Evolutionary conservation across 2,888 invertebrate species (phyloP).

Genomic region (Eupithecia insigniata): DNA sequence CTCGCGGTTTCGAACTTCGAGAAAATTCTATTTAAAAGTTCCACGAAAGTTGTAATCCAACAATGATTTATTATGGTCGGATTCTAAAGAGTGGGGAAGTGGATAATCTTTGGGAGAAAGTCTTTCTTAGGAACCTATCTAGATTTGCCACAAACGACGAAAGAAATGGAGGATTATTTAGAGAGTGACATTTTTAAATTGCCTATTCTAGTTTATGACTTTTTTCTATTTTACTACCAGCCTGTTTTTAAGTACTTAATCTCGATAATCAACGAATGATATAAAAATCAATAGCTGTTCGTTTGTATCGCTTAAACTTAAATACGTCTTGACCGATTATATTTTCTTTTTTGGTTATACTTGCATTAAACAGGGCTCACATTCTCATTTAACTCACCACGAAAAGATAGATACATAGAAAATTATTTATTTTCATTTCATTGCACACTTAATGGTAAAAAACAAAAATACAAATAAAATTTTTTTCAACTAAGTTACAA

Average conservation of each 20-base stretch:
- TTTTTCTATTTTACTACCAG: neutral
- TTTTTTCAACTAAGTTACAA: too few species aligned
- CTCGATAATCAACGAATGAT: too few species aligned
- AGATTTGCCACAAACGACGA: neutral
- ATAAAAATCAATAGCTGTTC: too few species aligned
- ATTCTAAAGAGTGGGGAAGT: conserved; percentile 45
- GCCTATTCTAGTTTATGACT: neutral
- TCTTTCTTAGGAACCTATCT: neutral
- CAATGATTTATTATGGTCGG: conserved; percentile 57
- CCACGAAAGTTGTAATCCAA: conserved; percentile 52
- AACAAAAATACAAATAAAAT: too few species aligned
- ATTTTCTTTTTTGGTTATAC: too few species aligned
- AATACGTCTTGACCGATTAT: too few species aligned
- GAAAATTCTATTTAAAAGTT: conserved; percentile 61
- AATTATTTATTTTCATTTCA: too few species aligned
- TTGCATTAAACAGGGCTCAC: too few species aligned
- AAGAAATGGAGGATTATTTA: neutral
- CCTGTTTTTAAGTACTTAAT: neutral
- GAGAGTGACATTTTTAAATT: neutral
- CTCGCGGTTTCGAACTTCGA: conserved; percentile 53
- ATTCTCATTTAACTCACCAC: too few species aligned
- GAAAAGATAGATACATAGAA: too few species aligned
- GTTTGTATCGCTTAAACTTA: too few species aligned
- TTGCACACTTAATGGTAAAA: too few species aligned
- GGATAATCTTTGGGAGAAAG: conserved; percentile 38